Evolutionary conservation across 2,797 vertebrate species (phyloP), one percentile per base, ranked within the genome.

Genomic region (Mus caroli): DNA sequence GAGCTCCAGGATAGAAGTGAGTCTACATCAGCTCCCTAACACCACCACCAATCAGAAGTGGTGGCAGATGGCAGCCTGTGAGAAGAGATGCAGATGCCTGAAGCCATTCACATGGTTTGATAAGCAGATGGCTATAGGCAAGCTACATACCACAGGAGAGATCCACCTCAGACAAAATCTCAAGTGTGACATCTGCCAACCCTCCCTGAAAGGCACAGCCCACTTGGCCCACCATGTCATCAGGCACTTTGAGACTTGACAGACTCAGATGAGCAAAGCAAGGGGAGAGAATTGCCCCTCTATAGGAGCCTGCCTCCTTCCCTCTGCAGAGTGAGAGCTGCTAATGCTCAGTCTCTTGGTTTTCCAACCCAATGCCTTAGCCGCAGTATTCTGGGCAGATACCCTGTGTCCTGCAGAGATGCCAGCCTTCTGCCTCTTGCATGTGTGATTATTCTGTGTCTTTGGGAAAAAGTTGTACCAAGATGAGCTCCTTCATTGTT

Each of bases 111-210:
- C 1, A 12, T 40, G 9, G 9, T 2, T 69, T 58, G 26, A 50
- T 7, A 2, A 71, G 46, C 34, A 77, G 88, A 19, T 24, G 52
- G 46, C 31, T 24, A 24, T 93, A 69, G 67, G 37, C 50, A 28
- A 37, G 50, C 56, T 54, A 10, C n/a, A 9, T 9, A 1, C 26
- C 10, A 3, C 17, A 40, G 77, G 26, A 34, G 43, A 56, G 4
- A 4, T 13, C 64, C 4, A 24, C 13, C 78, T n/a, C 19, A 52
- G 86, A 37, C 43, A 26, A 71, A 46, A 6, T 20, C 28, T 19
- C 1, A 0, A 4, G 15, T 62, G 79, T 54, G 77, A 13, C 64
- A 26, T 2, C 0, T 0, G 13, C 14, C 58, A 46, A 8, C 19
- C 31, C 83, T 56, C 58, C 17, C 62, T 19, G 79, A 50, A 62